phyloP scores from a whole-genome alignment of 2,113 vertebrate species.

The Apaloderma vittatum region DNA sequence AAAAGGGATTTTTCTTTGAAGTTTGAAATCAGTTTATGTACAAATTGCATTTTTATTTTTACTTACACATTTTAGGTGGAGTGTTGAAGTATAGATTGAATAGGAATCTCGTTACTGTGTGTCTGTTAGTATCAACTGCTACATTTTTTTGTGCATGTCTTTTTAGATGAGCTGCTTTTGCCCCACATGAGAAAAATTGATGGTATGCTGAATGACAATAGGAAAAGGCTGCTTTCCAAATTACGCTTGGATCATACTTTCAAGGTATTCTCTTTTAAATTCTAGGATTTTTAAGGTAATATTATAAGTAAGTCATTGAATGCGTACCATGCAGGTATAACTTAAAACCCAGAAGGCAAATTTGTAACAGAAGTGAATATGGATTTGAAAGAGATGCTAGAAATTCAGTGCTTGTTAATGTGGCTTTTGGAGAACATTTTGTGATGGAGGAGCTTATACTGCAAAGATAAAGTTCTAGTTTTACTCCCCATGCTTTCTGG shows the following conservation, averaged over 20 bases:
- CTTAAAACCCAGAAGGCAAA: neutral
- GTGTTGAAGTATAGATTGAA: neutral
- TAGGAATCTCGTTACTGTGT: neutral
- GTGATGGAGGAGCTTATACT: neutral
- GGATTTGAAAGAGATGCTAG: slow-evolving; percentile 21
- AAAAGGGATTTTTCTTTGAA: accelerated
- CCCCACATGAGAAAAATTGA: slow-evolving; percentile 97
- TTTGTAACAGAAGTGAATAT: slow-evolving; percentile 1
- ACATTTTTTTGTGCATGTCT: neutral
- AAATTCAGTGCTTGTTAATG: neutral
- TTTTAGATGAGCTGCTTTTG: slow-evolving; percentile 92
- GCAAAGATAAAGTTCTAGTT: neutral
- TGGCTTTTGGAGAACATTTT: slow-evolving; percentile 33
- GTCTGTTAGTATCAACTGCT: neutral
- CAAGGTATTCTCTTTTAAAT: slow-evolving; percentile 84
- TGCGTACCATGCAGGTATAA: neutral
- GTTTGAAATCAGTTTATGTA: neutral
- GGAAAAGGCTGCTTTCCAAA: slow-evolving; percentile 92
- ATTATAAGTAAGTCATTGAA: neutral
- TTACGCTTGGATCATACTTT: slow-evolving; percentile 90
- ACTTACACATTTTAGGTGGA: neutral
- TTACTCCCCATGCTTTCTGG: neutral
- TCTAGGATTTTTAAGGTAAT: neutral
- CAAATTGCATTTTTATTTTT: neutral
- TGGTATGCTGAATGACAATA: slow-evolving; percentile 94